Evolutionary conservation across 2,797 vertebrate genomes (phyloP).

Genomic region (Eidolon dupreanum): DNA sequence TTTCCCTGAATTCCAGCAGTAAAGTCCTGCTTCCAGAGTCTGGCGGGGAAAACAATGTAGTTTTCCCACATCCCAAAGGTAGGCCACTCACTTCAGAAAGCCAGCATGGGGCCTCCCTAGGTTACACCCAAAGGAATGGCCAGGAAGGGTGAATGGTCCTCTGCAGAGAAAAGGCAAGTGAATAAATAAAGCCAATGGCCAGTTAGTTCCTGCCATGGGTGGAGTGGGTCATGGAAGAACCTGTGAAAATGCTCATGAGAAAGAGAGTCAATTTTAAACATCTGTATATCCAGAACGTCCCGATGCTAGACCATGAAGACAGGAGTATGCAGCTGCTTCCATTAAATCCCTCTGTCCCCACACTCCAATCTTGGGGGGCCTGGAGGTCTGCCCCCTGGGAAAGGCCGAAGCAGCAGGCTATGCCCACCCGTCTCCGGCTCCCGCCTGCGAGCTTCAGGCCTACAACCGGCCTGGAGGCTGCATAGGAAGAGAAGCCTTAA

Average conservation of each 20-base stretch:
- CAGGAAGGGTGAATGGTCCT: neutral
- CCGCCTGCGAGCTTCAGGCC: rapidly evolving
- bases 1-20: neutral
- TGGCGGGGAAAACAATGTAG: neutral
- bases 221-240: neutral
- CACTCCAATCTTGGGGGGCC: neutral
- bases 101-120: neutral
- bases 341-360: neutral
- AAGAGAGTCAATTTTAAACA: neutral
- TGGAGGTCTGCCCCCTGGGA: no score
- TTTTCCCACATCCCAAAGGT: neutral
- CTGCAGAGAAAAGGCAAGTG: neutral
- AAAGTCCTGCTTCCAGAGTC: neutral
- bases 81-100: neutral
- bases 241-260: neutral
- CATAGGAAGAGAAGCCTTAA: neutral
- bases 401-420: neutral
- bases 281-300: neutral
- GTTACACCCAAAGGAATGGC: neutral
- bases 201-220: neutral
- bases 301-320: neutral
- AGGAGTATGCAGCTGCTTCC: neutral
- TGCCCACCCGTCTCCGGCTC: neutral
- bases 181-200: neutral
- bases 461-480: neutral